phyloP scores from a whole-genome alignment of 2,888 invertebrate species.

The Cheiracanthium punctorium region DNA sequence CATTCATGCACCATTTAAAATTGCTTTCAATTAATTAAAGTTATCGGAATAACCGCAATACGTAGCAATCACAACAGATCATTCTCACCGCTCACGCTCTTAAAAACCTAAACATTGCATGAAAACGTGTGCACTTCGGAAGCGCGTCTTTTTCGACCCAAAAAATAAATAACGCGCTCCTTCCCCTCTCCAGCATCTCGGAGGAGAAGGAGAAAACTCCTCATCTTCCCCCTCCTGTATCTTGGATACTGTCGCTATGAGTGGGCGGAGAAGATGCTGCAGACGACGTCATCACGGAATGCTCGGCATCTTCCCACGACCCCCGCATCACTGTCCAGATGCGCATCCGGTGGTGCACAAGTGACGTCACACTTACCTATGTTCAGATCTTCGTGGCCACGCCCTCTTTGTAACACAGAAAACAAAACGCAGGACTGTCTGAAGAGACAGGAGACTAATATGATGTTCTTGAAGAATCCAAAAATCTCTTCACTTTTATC shows the following conservation, averaged over 20 bases:
- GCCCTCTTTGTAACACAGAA: neutral
- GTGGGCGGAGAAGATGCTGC: conserved; percentile 25
- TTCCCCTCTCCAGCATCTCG: neutral
- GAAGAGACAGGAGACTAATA: neutral
- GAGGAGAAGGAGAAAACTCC: neutral
- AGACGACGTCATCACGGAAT: conserved; percentile 54
- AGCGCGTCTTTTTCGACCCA: neutral
- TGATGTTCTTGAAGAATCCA: neutral
- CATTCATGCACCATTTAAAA: too few species aligned
- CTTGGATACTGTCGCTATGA: neutral
- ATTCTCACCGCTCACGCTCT: too few species aligned
- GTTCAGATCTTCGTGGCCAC: conserved; percentile 1
- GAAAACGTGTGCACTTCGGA: neutral
- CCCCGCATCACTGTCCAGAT: conserved; percentile 41
- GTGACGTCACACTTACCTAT: conserved; percentile 45
- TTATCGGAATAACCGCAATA: too few species aligned
- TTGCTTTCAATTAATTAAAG: too few species aligned
- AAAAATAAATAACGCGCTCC: neutral
- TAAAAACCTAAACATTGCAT: too few species aligned
- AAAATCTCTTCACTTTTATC: neutral
- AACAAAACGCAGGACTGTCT: too few species aligned
- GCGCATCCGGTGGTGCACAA: conserved; percentile 56
- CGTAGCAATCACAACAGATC: too few species aligned
- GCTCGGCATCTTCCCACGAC: conserved; percentile 62
- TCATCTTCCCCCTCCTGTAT: neutral